Conservation (phyloP, 2,113 vertebrate genomes). For the Anas platyrhynchos region DNA sequence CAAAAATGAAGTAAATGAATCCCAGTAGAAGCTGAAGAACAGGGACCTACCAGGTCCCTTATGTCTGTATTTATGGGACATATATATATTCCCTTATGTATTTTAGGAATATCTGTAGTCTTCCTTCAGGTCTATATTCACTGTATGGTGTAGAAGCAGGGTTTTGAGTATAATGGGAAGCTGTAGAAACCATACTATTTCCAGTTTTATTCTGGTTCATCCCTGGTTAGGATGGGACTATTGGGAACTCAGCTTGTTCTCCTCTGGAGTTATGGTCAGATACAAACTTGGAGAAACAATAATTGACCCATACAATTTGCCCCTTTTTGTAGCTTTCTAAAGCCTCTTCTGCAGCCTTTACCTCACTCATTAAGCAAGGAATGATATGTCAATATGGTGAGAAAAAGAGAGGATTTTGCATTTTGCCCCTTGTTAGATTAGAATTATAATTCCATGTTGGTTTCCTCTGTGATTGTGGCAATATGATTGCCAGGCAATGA, state of each 20-base stretch:
- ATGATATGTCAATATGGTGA: not conserved
- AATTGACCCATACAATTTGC: not conserved
- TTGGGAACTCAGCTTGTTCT: not conserved
- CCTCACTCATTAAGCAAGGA: not conserved
- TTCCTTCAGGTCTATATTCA: not conserved
- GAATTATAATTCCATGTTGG: not conserved
- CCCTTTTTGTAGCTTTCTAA: not conserved
- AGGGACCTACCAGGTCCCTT: not conserved
- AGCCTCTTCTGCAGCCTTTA: not conserved
- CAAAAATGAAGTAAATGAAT: not conserved
- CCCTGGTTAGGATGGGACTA: not conserved
- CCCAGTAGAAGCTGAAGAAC: not conserved
- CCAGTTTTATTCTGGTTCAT: not conserved
- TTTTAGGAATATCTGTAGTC: not conserved
- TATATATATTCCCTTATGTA: too few relatives aligned
- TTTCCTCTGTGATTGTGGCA: not conserved
- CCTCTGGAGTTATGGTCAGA: not conserved
- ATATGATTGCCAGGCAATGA: not conserved
- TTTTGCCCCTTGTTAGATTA: not conserved
- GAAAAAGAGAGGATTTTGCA: not conserved
- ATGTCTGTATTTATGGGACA: too few relatives aligned
- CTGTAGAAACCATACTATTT: not conserved
- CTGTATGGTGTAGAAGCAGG: not conserved
- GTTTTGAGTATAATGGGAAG: not conserved
- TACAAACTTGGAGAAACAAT: not conserved